Percentiles rank a stretch among this genome's conserved stretches.
Evolutionary conservation across 2,113 vertebrate genomes (phyloP).

Genomic region (Ctenodactylus gundi): DNA sequence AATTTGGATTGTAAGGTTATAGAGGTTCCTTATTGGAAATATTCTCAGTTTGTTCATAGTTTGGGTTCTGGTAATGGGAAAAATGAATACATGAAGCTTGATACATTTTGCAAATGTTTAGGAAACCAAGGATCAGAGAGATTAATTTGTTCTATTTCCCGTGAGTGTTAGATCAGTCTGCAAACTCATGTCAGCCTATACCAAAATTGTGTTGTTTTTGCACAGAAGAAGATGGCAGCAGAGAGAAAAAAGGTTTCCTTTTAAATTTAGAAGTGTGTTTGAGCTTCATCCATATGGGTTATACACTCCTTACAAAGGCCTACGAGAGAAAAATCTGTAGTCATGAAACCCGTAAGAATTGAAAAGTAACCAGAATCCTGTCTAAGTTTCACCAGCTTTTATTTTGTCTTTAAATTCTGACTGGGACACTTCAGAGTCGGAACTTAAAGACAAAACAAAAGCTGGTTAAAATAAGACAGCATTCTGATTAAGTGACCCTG

Average conservation of each 20-base stretch:
- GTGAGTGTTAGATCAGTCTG: accelerated
- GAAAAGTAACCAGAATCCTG: no score
- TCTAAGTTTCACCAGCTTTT: no score
- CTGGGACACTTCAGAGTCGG: no score
- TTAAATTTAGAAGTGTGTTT: not conserved
- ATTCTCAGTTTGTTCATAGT: not conserved
- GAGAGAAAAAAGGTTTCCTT: not conserved
- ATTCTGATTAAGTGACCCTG: not conserved
- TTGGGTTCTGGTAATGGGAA: not conserved
- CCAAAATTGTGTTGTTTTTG: not conserved
- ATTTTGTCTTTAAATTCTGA: no score
- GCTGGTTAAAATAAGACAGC: not conserved
- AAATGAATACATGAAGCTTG: not conserved
- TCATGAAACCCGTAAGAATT: not conserved
- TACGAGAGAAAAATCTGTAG: not conserved
- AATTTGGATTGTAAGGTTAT: not conserved
- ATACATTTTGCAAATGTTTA: not conserved
- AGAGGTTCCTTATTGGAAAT: not conserved
- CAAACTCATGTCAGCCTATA: accelerated
- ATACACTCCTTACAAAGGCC: not conserved
- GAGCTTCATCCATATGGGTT: not conserved
- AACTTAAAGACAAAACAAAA: not conserved
- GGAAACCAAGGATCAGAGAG: not conserved
- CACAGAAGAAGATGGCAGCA: accelerated
- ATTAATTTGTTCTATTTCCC: no score